phyloP scores from a whole-genome alignment of 2,113 vertebrate species.

The Columbina picui region DNA sequence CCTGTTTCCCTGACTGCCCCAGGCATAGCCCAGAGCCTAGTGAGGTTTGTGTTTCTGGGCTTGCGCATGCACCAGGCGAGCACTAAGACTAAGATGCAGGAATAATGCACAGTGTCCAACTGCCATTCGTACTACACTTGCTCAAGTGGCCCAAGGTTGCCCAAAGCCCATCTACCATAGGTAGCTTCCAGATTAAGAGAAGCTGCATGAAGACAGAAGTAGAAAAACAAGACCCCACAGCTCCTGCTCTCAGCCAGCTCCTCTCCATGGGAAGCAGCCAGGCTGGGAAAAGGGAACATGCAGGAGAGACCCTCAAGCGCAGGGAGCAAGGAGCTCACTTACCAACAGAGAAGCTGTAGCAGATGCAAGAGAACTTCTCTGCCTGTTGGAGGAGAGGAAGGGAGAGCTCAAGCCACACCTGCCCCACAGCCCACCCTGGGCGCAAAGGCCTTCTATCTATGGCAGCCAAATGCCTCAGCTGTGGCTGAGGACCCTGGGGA shows the following conservation, averaged over 20 bases:
- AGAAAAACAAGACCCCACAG: accelerated
- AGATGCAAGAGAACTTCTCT: slow-evolving; percentile 7
- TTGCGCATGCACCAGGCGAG: accelerated
- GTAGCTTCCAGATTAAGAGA: not conserved
- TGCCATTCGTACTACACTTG: accelerated
- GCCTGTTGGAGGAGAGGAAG: not conserved
- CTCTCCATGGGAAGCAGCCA: accelerated
- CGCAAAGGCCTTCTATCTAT: not conserved
- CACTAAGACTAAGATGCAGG: not conserved
- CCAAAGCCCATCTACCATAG: accelerated
- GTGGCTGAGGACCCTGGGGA: not conserved
- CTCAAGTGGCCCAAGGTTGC: accelerated
- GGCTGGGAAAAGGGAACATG: not conserved
- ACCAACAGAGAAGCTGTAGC: slow-evolving; percentile 27
- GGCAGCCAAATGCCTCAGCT: accelerated
- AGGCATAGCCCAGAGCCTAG: accelerated
- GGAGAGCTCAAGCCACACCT: not conserved
- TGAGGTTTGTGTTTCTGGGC: not conserved
- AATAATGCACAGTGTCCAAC: accelerated
- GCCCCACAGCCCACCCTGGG: accelerated
- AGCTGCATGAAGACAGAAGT: accelerated
- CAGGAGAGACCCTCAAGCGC: not conserved
- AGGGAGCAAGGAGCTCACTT: not conserved
- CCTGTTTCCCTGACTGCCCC: not conserved
- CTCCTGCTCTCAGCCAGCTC: accelerated